Evolutionary conservation across 2,797 vertebrate genomes (phyloP).

Genomic region (Menidia menidia): DNA sequence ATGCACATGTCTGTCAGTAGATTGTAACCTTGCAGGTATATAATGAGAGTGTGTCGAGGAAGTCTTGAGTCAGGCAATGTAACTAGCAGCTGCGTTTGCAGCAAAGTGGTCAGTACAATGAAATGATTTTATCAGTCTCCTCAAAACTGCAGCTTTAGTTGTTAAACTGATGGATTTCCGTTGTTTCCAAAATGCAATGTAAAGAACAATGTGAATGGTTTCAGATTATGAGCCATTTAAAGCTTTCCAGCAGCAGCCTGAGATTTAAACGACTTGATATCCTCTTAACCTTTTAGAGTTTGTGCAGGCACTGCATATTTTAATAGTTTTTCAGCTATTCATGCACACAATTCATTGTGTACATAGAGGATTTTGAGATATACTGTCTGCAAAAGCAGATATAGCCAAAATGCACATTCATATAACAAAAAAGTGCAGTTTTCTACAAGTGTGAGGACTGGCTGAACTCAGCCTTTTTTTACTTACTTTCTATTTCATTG

Average conservation of each 20-base stretch:
- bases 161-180: slow-evolving; percentile 28
- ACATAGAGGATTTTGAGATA: too few relatives aligned
- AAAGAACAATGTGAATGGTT: slow-evolving; percentile 30
- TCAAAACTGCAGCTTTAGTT: neutral
- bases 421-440: too few relatives aligned
- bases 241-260: slow-evolving; percentile 49
- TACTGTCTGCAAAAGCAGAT: too few relatives aligned
- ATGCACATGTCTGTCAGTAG: slow-evolving; percentile 56
- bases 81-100: slow-evolving; percentile 30
- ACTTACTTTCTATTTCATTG: too few relatives aligned
- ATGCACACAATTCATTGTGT: too few relatives aligned
- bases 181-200: slow-evolving; percentile 20
- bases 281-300: slow-evolving; percentile 30
- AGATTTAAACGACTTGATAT: slow-evolving; percentile 30
- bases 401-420: too few relatives aligned
- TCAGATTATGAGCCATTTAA: neutral
- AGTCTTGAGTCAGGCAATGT: slow-evolving; percentile 40
- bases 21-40: slow-evolving; percentile 55
- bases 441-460: too few relatives aligned
- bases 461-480: too few relatives aligned
- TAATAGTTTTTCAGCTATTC: too few relatives aligned
- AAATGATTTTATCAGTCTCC: neutral
- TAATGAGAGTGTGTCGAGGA: slow-evolving; percentile 46
- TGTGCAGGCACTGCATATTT: slow-evolving; percentile 9
- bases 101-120: too few relatives aligned